phyloP scores from a whole-genome alignment of 2,113 vertebrate genomes.

The Mus musculus region DNA sequence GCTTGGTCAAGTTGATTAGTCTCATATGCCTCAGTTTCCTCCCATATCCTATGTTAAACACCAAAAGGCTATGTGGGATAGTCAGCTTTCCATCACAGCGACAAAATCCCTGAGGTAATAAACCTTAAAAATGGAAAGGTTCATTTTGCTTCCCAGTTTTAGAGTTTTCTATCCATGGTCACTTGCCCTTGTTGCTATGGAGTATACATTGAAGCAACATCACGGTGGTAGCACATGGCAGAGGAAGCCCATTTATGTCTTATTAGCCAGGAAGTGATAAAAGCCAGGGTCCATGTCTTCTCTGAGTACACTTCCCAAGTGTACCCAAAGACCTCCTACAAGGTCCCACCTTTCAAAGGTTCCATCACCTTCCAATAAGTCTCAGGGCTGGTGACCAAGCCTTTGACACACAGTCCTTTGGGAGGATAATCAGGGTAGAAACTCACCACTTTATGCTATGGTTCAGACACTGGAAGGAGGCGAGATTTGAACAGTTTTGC shows the following conservation, averaged over 20 bases:
- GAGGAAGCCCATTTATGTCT: neutral
- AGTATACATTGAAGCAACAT: neutral
- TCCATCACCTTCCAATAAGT: neutral
- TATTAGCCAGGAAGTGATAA: neutral
- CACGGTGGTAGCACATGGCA: neutral
- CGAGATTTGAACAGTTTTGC: neutral
- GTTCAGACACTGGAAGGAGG: neutral
- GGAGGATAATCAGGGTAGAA: neutral
- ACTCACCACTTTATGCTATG: neutral
- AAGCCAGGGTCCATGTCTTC: no score
- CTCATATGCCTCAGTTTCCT: constrained; percentile 29
- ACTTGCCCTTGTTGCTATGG: neutral
- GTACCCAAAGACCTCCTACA: neutral
- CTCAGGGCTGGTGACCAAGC: neutral
- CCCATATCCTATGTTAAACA: neutral
- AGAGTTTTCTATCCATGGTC: neutral
- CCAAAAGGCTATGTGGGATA: neutral
- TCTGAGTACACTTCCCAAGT: neutral
- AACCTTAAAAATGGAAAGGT: neutral
- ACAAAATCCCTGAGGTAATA: neutral
- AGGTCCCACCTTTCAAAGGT: neutral
- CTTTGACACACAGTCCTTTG: neutral
- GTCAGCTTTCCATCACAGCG: neutral
- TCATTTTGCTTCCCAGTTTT: neutral
- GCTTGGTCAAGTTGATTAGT: neutral